Evolutionary conservation across 2,888 invertebrate genomes (phyloP), one percentile per base, ranked within the genome.

Genomic region (Trichacis sp.): DNA sequence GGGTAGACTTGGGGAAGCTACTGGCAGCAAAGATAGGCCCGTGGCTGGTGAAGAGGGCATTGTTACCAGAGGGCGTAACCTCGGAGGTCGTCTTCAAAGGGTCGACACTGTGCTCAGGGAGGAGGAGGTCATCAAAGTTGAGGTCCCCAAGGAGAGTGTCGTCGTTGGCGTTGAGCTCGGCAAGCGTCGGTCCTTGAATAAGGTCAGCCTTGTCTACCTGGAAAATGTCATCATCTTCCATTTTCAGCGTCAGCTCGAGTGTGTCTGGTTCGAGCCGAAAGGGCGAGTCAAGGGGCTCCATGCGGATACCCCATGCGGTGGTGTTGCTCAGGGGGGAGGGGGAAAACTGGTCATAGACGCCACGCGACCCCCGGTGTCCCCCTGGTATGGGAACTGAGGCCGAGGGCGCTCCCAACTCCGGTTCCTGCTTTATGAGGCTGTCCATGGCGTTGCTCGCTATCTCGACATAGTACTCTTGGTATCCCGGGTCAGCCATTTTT

Each of bases 161-260:
- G 69, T 94, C 94, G 75, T 94, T 94, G 14, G 93, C 92, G 85
- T 94, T 94, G 51, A 96, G 85, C 81, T 95, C 95, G 0, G 94
- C 93, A 55, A 96, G 87, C 66, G 94, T 94, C 0, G 94, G 92
- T 2, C 93, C 90, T 83, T 93, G 91, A 74, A 95, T 92, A 67
- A 93, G 87, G 85, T 95, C 95, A 36, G 93, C 90, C 85, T 94
- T 93, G 83, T 95, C 95, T 54, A 94, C 93, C 87, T 94, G 91
- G 82, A 95, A 94, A 75, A 94, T 94, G 79, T 94, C 95, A 80
- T 95, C 95, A 77, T 95, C 94, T 77, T 95, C 94, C 89, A 93
- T 91, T 83, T 90, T 91, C 75, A 92, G 90, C 9, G 90, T 77
- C 1, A 67, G 50, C 4, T 78, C 83, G 17, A 81, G 43, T 9